phyloP scores from a whole-genome alignment of 2,113 vertebrate species.

The Asarcornis scutulata region DNA sequence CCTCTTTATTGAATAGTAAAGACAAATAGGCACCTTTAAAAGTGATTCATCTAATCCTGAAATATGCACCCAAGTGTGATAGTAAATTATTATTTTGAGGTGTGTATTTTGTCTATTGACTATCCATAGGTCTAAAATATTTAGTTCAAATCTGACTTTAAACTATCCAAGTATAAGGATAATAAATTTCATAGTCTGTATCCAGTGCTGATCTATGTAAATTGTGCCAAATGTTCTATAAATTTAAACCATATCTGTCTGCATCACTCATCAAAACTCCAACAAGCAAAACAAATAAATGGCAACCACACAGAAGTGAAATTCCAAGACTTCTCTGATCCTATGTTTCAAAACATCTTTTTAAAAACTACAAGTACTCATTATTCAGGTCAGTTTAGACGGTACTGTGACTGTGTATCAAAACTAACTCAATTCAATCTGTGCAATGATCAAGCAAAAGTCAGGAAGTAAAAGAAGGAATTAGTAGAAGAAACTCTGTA shows the following conservation, averaged over 20 bases:
- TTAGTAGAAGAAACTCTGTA: slow-evolving; percentile 8
- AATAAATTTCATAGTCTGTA: slow-evolving; percentile 20
- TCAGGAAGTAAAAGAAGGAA: slow-evolving; percentile 42
- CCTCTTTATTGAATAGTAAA: background rate
- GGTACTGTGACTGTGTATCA: slow-evolving; percentile 68
- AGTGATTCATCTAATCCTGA: background rate
- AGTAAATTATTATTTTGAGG: background rate
- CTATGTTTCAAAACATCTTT: background rate
- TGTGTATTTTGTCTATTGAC: background rate
- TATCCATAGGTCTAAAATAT: background rate
- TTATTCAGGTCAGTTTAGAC: slow-evolving; percentile 68
- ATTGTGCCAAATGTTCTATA: slow-evolving; percentile 14
- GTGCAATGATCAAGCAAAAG: slow-evolving; percentile 42
- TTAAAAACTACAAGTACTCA: slow-evolving; percentile 41
- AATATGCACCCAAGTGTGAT: background rate
- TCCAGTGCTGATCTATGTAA: slow-evolving; percentile 32
- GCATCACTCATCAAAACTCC: background rate
- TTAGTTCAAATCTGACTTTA: background rate
- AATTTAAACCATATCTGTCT: slow-evolving; percentile 29
- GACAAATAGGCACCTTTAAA: background rate
- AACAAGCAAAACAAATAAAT: slow-evolving; percentile 33
- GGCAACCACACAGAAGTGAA: slow-evolving; percentile 29
- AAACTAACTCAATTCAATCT: slow-evolving; percentile 67
- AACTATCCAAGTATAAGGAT: background rate
- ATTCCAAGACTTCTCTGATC: slow-evolving; percentile 44